Percentiles rank a stretch among this genome's conserved stretches.
phyloP scores from a whole-genome alignment of 2,797 vertebrate species.

The Diplodus sargus region DNA sequence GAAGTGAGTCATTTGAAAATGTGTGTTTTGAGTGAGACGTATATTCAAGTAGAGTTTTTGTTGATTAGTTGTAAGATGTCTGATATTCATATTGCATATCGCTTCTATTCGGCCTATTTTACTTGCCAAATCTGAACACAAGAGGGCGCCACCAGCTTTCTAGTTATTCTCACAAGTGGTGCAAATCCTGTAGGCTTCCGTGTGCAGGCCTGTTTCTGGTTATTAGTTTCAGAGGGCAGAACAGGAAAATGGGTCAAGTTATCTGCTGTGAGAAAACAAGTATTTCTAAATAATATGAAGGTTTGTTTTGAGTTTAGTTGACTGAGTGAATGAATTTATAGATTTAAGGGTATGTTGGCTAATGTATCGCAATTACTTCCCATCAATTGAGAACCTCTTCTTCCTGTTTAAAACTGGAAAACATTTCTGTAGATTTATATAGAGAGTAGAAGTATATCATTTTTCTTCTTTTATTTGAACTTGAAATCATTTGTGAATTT shows the following conservation, averaged over 20 bases:
- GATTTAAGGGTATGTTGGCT: too few species aligned
- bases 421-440: background rate
- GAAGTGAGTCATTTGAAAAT: too few species aligned
- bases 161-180: background rate
- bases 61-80: too few species aligned
- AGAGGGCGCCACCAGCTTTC: slow-evolving; percentile 69
- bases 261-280: background rate
- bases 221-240: slow-evolving; percentile 1
- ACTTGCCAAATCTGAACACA: slow-evolving; percentile 38
- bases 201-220: too few species aligned
- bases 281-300: background rate
- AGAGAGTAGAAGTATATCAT: background rate
- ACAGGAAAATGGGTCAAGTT: background rate
- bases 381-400: background rate
- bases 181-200: background rate
- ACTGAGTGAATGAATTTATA: too few species aligned
- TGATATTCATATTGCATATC: too few species aligned
- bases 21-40: too few species aligned
- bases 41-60: too few species aligned
- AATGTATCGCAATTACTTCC: too few species aligned
- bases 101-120: background rate
- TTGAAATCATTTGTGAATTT: background rate
- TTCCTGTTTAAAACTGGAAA: background rate
- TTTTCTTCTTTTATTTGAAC: background rate
- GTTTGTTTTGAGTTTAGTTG: background rate